Evolutionary conservation across 2,888 invertebrate species (phyloP), one percentile per base, ranked within the genome.

Genomic region (Brenthis daphne): DNA sequence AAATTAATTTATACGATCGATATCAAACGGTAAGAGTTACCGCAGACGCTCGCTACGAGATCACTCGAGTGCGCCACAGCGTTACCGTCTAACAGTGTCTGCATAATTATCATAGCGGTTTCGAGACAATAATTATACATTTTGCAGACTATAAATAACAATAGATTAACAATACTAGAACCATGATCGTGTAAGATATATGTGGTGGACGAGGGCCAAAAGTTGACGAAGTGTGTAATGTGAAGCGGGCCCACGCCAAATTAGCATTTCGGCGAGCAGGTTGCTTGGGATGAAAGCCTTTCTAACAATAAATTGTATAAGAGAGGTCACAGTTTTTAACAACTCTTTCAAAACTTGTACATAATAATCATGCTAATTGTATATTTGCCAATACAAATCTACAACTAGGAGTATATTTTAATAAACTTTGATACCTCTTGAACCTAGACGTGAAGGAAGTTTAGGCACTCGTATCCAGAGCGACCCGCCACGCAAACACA

Each of bases 401-500:
- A 43, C 43, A 2, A 43, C 37, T 43, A 16, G 8, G 33, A 1
- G 43, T 56, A 58, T 51, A 12, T 13, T 50, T 61, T 51, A 24
- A 65, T 57, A 65, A 61, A 43, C n/a, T 50, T n/a, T 53, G 43
- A 63, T 14, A 65, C 29, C 3, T 47, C 43, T 51, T 47, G 37
- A 54, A 66, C 58, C 33, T 50, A 63, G 61, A 55, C 63, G 58
- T 47, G 33, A 53, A 68, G 48, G 57, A 71, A 67, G 64, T 71
- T 67, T 60, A 50, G 66, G 68, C 68, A 64, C 53, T 70, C 73
- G 71, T 75, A 84, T 81, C 78, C 77, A 79, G 77, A 82, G 85
- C 82, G 85, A 80, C 83, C 86, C 87, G 85, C 85, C 82, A 79
- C 75, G 79, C 85, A 89, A 89, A 90, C 86, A 87, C 78, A 82